phyloP scores from a whole-genome alignment of 2,113 vertebrate genomes.

The Promerops cafer region DNA sequence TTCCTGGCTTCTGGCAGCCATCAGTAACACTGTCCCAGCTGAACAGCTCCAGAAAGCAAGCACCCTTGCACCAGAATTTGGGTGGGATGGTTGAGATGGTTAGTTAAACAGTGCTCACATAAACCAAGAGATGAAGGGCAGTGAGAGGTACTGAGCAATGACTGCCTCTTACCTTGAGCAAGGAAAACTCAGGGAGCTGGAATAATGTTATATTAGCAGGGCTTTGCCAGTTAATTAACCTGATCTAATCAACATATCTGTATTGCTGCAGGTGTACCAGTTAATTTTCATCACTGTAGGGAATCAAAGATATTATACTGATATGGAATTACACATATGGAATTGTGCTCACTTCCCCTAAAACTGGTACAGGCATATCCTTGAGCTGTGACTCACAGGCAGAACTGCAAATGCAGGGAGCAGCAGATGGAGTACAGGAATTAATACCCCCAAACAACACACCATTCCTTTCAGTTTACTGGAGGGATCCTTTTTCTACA shows the following conservation, averaged over 20 bases:
- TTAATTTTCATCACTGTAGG: background rate
- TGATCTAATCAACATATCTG: background rate
- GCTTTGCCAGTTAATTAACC: background rate
- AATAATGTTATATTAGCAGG: background rate
- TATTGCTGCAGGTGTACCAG: background rate
- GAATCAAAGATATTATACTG: background rate
- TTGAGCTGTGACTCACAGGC: background rate
- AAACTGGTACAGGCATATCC: accelerated
- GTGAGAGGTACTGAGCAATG: background rate
- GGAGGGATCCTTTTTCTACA: background rate
- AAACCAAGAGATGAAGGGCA: background rate
- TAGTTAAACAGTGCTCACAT: background rate
- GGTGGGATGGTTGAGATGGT: background rate
- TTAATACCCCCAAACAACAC: background rate
- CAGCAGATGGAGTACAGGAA: background rate
- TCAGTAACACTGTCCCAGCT: background rate
- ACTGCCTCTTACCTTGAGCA: background rate
- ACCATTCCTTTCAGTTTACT: background rate
- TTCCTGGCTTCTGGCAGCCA: background rate
- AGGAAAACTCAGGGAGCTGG: background rate
- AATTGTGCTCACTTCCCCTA: background rate
- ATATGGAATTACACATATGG: background rate
- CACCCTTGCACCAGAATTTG: background rate
- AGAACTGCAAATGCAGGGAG: background rate
- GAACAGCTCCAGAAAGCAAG: background rate